Evolutionary conservation across 2,797 vertebrate genomes (phyloP).

Genomic region (Babyrousa celebensis): DNA sequence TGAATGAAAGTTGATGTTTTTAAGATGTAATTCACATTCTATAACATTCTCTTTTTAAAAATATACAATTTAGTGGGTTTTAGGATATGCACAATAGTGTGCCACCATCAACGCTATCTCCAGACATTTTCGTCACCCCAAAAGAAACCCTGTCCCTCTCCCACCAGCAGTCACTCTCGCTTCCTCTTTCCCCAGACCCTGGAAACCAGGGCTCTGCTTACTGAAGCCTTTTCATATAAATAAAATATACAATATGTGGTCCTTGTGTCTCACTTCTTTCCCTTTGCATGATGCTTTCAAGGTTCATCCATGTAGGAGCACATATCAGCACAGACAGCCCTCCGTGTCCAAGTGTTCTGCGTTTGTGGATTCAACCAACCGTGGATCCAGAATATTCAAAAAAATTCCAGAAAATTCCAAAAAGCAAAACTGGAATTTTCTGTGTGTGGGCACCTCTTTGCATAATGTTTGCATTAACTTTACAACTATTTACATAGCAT

Average conservation of each 20-base stretch:
- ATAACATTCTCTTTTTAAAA: background rate
- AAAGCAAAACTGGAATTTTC: background rate
- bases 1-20: background rate
- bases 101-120: background rate
- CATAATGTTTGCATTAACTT: background rate
- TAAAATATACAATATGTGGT: too few relatives aligned
- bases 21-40: background rate
- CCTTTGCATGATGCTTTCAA: background rate
- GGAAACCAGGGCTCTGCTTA: background rate
- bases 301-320: background rate
- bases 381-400: background rate
- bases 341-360: background rate
- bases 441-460: background rate
- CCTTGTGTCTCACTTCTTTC: background rate
- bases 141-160: background rate
- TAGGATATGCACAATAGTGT: too few relatives aligned
- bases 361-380: background rate
- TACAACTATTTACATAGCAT: background rate
- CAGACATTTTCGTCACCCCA: too few relatives aligned
- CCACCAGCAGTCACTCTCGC: too few relatives aligned
- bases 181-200: background rate
- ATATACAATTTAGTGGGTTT: background rate
- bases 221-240: too few relatives aligned
- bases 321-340: background rate
- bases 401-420: background rate